Evolutionary conservation across 2,113 vertebrate genomes (phyloP), one percentile per base, ranked within the genome.

Genomic region (Chaetura pelagica): DNA sequence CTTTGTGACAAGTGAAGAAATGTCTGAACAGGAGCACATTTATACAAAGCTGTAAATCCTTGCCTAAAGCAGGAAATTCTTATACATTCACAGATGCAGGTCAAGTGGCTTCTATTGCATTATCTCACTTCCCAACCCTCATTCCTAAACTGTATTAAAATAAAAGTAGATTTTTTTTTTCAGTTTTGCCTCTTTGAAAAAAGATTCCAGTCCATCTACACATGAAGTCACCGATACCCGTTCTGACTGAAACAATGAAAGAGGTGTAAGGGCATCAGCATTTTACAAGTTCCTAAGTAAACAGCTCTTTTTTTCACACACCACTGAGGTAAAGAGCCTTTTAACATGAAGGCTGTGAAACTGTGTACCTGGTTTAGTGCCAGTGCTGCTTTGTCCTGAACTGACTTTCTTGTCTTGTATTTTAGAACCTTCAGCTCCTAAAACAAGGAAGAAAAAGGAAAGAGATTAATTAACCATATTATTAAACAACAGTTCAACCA

Each of bases 361-460:
- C 21, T 12, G 23, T 6, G 0, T 97, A 98, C 99, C 99, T 97
- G 98, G 82, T 97, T 98, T 99, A 64, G 68, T 87, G 94, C 96
- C 97, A 27, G 96, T 42, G 48, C 89, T 97, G 55, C 80, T 98
- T 75, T 97, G 98, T 71, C 98, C 98, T 46, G 98, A 98, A 91
- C 79, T 38, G 8, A 77, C 76, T 91, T 97, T 98, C 95, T 98
- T 99, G 67, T 99, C 99, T 84, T 99, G 99, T 9, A 84, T 92
- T 97, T 98, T 98, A 76, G 96, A 95, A 81, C 94, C 94, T 96
- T 98, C 98, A 62, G 98, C 97, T 8, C 84, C 98, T 99, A 87
- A 67, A 93, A 95, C 23, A 93, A 46, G 19, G 30, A 97, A 84
- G 69, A 68, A 96, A 87, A 87, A 87, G 24, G 62, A 82, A 72